Conservation (phyloP, 2,113 vertebrate genomes). For the Anhinga rufa region DNA sequence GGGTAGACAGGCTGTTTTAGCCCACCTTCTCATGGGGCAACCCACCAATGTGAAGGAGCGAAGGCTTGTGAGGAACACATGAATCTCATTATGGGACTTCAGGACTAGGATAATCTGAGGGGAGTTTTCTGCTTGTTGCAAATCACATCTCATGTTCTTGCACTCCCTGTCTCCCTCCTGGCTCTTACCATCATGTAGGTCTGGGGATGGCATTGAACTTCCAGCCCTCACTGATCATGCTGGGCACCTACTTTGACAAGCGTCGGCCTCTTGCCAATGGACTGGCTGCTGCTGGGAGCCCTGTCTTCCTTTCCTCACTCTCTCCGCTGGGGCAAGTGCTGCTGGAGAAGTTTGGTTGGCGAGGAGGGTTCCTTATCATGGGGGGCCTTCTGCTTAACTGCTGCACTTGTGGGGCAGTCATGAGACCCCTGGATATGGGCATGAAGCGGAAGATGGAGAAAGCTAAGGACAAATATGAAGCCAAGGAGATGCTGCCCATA, state of each 20-base stretch:
- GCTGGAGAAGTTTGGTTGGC: conserved; percentile 76
- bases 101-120: background rate
- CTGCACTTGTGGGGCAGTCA: conserved; percentile 78
- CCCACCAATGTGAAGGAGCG: background rate
- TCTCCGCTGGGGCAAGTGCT: conserved; percentile 78
- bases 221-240: conserved; percentile 79
- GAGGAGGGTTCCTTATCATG: conserved; percentile 80
- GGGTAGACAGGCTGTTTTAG: background rate
- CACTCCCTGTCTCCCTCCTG: background rate
- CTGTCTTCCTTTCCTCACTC: conserved; percentile 75
- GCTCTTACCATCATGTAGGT: conserved; percentile 31
- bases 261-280: conserved; percentile 78
- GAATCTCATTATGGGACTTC: background rate
- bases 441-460: conserved; percentile 16
- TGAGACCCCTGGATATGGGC: conserved; percentile 69
- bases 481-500: conserved; percentile 60
- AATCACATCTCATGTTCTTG: background rate
- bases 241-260: conserved; percentile 77
- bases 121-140: background rate
- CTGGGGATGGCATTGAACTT: conserved; percentile 79
- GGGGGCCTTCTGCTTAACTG: conserved; percentile 79
- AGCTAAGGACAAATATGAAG: conserved; percentile 49
- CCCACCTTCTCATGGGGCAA: background rate
- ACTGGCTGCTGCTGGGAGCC: conserved; percentile 78
- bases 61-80: background rate